These are phyloP conservation scores for Ochropleura plecta DNA, from an alignment of 2,888 invertebrate species.

Conservation along the genomic window DNA sequence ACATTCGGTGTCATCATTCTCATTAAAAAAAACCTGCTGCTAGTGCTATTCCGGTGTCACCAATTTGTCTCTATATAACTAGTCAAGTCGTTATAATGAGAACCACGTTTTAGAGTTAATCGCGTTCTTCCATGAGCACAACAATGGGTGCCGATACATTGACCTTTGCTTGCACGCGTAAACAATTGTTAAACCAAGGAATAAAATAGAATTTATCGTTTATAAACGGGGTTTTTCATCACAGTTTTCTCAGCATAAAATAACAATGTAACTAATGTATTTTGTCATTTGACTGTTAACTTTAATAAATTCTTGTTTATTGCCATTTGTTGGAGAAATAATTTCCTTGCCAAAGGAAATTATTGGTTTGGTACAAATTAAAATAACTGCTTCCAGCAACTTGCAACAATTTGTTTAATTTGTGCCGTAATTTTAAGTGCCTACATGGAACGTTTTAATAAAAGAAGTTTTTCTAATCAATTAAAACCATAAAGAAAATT, in stretches of 20 bases:
- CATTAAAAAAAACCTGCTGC: conserved; percentile 14
- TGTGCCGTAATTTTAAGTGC: not conserved
- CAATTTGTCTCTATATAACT: conserved; percentile 30
- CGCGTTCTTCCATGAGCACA: conserved; percentile 64
- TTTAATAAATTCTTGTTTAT: conserved; percentile 8
- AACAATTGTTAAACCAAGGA: conserved; percentile 51
- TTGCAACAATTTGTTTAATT: conserved; percentile 4
- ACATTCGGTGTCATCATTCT: not conserved
- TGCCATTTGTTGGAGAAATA: conserved; percentile 8
- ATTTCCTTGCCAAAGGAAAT: conserved; percentile 4
- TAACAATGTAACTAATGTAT: conserved; percentile 45
- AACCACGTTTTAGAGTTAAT: conserved; percentile 59
- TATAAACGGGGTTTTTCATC: conserved; percentile 49
- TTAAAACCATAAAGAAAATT: not conserved
- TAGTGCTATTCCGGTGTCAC: conserved; percentile 54
- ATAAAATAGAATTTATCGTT: conserved; percentile 56
- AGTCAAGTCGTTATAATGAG: conserved; percentile 61
- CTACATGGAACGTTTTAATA: not conserved
- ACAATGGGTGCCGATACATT: conserved; percentile 66
- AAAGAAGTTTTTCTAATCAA: not conserved
- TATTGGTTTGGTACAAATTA: not conserved
- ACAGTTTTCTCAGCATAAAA: conserved; percentile 33
- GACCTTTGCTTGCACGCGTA: conserved; percentile 65
- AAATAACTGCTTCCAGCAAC: not conserved
- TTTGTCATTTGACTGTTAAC: conserved; percentile 27